Evolutionary conservation across 2,113 vertebrate species (phyloP).

Genomic region (Anarhynchus alexandrinus): DNA sequence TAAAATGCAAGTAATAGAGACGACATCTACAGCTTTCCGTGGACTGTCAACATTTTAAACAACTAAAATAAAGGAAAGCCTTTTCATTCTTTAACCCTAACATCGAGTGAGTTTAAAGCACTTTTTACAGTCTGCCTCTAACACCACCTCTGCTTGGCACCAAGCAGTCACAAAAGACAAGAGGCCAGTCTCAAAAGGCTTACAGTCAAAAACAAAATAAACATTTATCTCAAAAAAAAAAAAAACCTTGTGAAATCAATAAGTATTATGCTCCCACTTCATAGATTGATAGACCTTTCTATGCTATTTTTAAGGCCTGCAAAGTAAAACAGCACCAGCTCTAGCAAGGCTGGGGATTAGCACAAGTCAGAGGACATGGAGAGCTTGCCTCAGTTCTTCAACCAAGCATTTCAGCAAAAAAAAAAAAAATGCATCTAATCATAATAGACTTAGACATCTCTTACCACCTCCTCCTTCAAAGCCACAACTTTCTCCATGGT

Average conservation of each 20-base stretch:
- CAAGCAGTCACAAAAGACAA: background rate
- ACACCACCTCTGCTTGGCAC: background rate
- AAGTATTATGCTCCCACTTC: background rate
- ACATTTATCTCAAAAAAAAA: fast-evolving
- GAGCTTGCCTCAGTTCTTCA: background rate
- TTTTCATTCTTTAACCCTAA: background rate
- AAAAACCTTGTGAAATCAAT: background rate
- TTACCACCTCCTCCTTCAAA: background rate
- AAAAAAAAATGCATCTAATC: background rate
- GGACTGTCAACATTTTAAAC: background rate
- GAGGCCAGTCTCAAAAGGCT: background rate
- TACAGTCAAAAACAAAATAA: background rate
- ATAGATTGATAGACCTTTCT: background rate
- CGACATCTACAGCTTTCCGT: background rate
- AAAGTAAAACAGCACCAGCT: background rate
- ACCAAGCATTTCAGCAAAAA: background rate
- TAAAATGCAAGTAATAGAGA: background rate
- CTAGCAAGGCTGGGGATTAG: background rate
- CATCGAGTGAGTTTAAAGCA: background rate
- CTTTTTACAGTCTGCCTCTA: background rate
- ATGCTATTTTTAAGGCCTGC: background rate
- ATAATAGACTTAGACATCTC: background rate
- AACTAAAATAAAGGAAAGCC: background rate
- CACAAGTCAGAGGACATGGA: background rate
- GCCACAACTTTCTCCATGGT: background rate